Percentiles rank a stretch among this genome's conserved stretches.
Conservation (phyloP, 2,888 invertebrate genomes). For the Toxonevra muliebris region DNA sequence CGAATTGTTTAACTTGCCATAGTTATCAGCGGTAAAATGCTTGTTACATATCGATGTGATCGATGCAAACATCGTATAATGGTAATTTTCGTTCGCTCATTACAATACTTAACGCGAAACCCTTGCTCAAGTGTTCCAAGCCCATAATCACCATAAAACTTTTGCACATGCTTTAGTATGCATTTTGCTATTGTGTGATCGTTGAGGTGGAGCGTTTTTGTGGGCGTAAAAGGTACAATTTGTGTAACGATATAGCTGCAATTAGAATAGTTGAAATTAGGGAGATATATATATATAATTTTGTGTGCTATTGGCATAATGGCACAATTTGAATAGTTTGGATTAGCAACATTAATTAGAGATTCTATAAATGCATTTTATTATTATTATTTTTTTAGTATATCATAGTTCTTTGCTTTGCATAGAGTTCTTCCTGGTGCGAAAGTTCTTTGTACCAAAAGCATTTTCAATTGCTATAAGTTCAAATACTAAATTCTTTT, state of each 20-base stretch:
- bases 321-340: too few species aligned
- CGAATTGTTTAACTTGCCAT: constrained; percentile 53
- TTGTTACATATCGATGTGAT: constrained; percentile 77
- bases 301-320: too few species aligned
- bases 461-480: too few species aligned
- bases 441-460: too few species aligned
- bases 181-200: constrained; percentile 62
- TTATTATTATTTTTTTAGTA: too few species aligned
- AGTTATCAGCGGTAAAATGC: constrained; percentile 75
- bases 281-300: neutral
- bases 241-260: constrained; percentile 76
- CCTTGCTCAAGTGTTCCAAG: constrained; percentile 75
- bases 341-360: too few species aligned
- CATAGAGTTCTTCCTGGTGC: too few species aligned
- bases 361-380: too few species aligned
- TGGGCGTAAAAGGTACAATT: constrained; percentile 65
- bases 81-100: constrained; percentile 78
- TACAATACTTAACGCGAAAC: constrained; percentile 81
- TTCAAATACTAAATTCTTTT: too few species aligned
- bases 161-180: constrained; percentile 72
- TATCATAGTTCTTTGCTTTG: too few species aligned
- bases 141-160: constrained; percentile 81
- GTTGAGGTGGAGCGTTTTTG: constrained; percentile 64
- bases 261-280: constrained; percentile 19
- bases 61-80: constrained; percentile 78